Evolutionary conservation across 2,113 vertebrate genomes (phyloP).

Genomic region (human (Homo sapiens)): DNA sequence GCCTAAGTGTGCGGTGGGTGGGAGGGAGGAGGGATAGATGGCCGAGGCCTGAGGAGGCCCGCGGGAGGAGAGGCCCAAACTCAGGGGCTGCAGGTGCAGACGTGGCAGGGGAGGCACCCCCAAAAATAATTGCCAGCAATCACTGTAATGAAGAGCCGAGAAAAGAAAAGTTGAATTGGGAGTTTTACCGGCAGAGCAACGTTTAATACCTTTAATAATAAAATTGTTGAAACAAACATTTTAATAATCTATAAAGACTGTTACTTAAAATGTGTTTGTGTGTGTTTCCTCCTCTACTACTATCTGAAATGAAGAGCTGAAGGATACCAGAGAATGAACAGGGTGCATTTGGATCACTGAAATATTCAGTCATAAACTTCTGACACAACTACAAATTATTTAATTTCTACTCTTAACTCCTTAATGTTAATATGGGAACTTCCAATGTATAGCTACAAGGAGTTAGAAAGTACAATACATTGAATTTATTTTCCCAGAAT

Average conservation of each 20-base stretch:
- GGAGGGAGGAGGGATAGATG: fast-evolving
- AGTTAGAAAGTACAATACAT: neutral
- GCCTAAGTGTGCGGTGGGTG: fast-evolving
- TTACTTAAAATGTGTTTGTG: neutral
- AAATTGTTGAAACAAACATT: no score
- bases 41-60: fast-evolving
- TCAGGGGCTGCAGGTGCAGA: fast-evolving
- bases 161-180: neutral
- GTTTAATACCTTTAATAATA: neutral
- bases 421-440: neutral
- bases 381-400: neutral
- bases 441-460: fast-evolving
- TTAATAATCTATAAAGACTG: neutral
- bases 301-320: neutral
- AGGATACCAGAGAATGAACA: no score
- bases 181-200: neutral
- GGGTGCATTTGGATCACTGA: fast-evolving
- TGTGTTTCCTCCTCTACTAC: fast-evolving
- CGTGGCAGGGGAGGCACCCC: fast-evolving
- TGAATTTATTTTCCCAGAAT: no score
- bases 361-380: neutral
- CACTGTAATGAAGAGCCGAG: fast-evolving
- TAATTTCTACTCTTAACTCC: neutral
- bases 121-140: fast-evolving
- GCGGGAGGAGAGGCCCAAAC: fast-evolving